A percentile compares a stretch with the other conserved stretches of the same genome.
Conservation (phyloP, 1,140 invertebrate genomes). For the Archegozetes longisetosus region DNA sequence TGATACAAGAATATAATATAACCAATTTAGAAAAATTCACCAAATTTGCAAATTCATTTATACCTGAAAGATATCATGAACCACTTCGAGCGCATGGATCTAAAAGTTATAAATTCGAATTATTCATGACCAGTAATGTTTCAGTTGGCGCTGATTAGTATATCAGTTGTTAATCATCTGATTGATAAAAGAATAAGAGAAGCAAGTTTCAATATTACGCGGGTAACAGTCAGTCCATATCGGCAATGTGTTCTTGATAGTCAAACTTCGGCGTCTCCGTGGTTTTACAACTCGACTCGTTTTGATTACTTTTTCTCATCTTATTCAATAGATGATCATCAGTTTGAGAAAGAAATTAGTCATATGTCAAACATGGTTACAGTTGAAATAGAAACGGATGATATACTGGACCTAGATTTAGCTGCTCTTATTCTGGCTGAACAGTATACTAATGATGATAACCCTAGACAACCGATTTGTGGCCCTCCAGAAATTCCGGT, state of each 20-base stretch:
- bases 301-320: constrained; percentile 11
- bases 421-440: constrained; percentile 10
- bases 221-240: constrained; percentile 2
- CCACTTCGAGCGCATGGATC: background rate
- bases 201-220: background rate
- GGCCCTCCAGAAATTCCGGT: constrained; percentile 6
- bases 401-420: background rate
- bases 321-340: background rate
- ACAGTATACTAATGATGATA: constrained; percentile 11
- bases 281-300: constrained; percentile 7
- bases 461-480: constrained; percentile 5
- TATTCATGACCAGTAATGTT: background rate
- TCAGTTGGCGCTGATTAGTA: constrained; percentile 6
- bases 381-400: constrained; percentile 3
- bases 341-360: constrained; percentile 3
- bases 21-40: background rate
- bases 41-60: constrained; percentile 11
- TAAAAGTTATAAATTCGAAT: background rate
- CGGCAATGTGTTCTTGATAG: background rate
- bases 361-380: background rate
- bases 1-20: background rate
- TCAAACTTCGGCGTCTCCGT: constrained; percentile 4
- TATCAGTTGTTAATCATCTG: constrained; percentile 8
- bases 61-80: background rate
- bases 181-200: background rate